These are phyloP conservation scores for Andrena fulva DNA, from an alignment of 2,888 invertebrate genomes.

Conservation along the genomic window DNA sequence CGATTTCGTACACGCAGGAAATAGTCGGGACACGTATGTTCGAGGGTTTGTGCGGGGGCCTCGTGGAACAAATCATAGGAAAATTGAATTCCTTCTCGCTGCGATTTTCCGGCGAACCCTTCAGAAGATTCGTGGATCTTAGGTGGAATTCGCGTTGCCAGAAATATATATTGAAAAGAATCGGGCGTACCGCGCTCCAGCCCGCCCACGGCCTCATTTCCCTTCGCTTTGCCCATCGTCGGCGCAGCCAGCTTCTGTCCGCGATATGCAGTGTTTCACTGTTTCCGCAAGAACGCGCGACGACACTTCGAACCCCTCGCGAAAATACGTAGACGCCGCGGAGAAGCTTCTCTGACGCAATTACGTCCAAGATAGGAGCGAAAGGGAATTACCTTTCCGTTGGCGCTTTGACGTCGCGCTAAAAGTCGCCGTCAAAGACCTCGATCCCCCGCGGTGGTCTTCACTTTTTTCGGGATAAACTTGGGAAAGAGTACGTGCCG, in stretches of 20 bases:
- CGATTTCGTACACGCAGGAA: slow-evolving; percentile 23
- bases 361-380: not conserved
- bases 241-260: not conserved
- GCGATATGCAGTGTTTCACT: not conserved
- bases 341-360: slow-evolving; percentile 12
- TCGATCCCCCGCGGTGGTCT: not conserved
- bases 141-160: slow-evolving; percentile 1
- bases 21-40: slow-evolving; percentile 24
- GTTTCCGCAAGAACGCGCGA: not conserved
- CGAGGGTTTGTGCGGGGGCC: slow-evolving; percentile 14
- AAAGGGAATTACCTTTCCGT: slow-evolving; percentile 20
- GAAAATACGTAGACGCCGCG: not conserved
- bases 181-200: too few relatives aligned
- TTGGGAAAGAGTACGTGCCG: slow-evolving; percentile 21
- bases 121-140: not conserved
- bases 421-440: slow-evolving; percentile 1
- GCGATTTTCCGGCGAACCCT: not conserved
- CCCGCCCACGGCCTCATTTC: too few relatives aligned
- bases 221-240: not conserved
- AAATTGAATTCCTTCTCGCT: slow-evolving; percentile 34
- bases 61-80: slow-evolving; percentile 39
- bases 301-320: not conserved
- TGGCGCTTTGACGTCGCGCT: not conserved
- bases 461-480: slow-evolving; percentile 25
- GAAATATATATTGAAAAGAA: slow-evolving; percentile 10